phyloP scores from a whole-genome alignment of 2,888 invertebrate species.

The Neuroscelio doddi region DNA sequence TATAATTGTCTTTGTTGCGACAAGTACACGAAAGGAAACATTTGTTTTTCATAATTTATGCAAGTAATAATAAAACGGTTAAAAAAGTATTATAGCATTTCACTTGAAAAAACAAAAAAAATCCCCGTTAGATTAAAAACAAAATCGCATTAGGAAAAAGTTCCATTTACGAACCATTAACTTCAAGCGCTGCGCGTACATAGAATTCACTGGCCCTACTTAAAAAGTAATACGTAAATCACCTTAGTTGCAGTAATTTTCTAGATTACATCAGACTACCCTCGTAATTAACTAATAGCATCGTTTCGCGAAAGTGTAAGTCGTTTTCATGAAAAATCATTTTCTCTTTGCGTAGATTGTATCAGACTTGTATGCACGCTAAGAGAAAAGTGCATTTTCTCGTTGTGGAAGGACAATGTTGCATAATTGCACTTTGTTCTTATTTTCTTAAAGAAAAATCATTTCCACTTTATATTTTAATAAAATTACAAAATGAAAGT shows the following conservation, averaged over 20 bases:
- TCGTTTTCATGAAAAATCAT: slow-evolving; percentile 2
- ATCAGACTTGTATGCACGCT: not conserved
- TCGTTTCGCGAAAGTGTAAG: not conserved
- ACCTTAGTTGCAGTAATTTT: not conserved
- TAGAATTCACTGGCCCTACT: not conserved
- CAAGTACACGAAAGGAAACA: too few relatives aligned
- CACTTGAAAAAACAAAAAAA: too few relatives aligned
- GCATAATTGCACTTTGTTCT: too few relatives aligned
- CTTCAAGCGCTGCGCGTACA: not conserved
- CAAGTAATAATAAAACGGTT: too few relatives aligned
- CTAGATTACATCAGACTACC: not conserved
- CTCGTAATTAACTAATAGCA: slow-evolving; percentile 1
- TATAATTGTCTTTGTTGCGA: not conserved
- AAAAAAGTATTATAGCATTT: too few relatives aligned
- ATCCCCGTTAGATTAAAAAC: not conserved
- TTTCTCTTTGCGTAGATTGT: not conserved
- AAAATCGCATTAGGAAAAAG: not conserved
- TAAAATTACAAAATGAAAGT: too few relatives aligned
- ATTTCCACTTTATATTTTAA: too few relatives aligned
- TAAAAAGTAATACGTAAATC: slow-evolving; percentile 1
- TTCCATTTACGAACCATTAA: slow-evolving; percentile 1
- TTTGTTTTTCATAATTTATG: too few relatives aligned
- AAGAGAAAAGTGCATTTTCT: not conserved
- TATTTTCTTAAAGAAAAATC: too few relatives aligned
- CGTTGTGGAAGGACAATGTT: not conserved